Evolutionary conservation across 2,113 vertebrate genomes (phyloP), one percentile per base, ranked within the genome.

Genomic region (Guaruba guarouba): DNA sequence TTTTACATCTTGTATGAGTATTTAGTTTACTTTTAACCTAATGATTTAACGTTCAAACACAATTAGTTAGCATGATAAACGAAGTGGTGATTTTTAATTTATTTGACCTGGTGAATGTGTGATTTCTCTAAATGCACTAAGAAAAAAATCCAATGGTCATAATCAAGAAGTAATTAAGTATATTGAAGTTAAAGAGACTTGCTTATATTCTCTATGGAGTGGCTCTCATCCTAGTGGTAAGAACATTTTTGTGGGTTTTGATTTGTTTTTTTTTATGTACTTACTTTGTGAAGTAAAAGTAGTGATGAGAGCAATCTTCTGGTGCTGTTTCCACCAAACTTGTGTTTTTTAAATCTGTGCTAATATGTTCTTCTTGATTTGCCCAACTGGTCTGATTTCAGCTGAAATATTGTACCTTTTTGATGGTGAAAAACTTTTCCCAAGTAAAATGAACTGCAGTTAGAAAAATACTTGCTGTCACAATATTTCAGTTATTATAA

Each of bases 401-500:
- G 83, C 66, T 73, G 73, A 75, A 96, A 68, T 78, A 46, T 74
- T 88, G 64, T n/a, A 78, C 9, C 3, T 35, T 66, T 89, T 29
- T 92, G 63, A 33, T 83, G 61, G 28, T 33, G 35, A 61, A 41
- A 18, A 31, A 59, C 55, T 51, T 82, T 35, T 67, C 24, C 68
- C 20, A 90, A 35, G 57, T 85, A 92, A 74, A 57, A 95, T 91
- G 77, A 86, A 90, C 35, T 68, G 37, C 37, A 76, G 68, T 86
- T 95, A 48, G 83, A 81, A 90, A 84, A 89, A 43, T n/a, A 80
- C 54, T 83, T 97, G 16, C 63, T 97, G 88, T 95, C 80, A 92
- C 37, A 91, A 82, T 86, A 89, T 93, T 96, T 95, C 85, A 96
- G 48, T 94, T 87, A 82, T 75, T 95, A 88, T 64, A 37, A 92